Evolutionary conservation across 2,797 vertebrate species (phyloP).

Genomic region (Scarus forsteni): DNA sequence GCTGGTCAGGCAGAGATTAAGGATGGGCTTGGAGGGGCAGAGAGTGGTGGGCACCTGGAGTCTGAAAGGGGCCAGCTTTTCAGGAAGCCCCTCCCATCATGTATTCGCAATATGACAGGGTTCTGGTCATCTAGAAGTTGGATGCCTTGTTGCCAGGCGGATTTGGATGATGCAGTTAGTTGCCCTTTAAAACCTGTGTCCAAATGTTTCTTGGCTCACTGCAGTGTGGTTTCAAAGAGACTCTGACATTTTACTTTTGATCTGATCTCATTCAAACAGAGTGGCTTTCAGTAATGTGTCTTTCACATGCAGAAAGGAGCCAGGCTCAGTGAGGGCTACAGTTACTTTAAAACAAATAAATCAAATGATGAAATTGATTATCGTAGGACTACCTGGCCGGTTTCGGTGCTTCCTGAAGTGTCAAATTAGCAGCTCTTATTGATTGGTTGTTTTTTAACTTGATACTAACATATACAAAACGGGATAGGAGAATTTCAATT

Average conservation of each 20-base stretch:
- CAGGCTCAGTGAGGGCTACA: not conserved
- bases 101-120: not conserved
- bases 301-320: slow-evolving; percentile 18
- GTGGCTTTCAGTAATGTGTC: not conserved
- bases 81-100: slow-evolving; percentile 17
- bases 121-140: slow-evolving; percentile 3
- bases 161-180: slow-evolving; percentile 11
- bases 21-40: slow-evolving; percentile 58
- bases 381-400: not conserved
- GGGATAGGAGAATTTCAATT: too few relatives aligned
- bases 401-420: not conserved
- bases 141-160: slow-evolving; percentile 42
- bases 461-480: too few relatives aligned
- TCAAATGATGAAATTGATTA: not conserved
- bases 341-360: not conserved
- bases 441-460: too few relatives aligned
- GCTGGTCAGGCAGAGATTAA: slow-evolving; percentile 82
- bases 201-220: slow-evolving; percentile 37
- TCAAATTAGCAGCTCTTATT: too few relatives aligned
- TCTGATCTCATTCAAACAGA: slow-evolving; percentile 18
- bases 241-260: slow-evolving; percentile 52
- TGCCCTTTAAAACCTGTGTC: slow-evolving; percentile 59
- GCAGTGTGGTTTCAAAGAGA: slow-evolving; percentile 45
- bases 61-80: slow-evolving; percentile 64
- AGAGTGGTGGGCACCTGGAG: slow-evolving; percentile 61